These are phyloP conservation scores for Rhea americana DNA, from an alignment of 2,113 vertebrate species.

Conservation along the genomic window DNA sequence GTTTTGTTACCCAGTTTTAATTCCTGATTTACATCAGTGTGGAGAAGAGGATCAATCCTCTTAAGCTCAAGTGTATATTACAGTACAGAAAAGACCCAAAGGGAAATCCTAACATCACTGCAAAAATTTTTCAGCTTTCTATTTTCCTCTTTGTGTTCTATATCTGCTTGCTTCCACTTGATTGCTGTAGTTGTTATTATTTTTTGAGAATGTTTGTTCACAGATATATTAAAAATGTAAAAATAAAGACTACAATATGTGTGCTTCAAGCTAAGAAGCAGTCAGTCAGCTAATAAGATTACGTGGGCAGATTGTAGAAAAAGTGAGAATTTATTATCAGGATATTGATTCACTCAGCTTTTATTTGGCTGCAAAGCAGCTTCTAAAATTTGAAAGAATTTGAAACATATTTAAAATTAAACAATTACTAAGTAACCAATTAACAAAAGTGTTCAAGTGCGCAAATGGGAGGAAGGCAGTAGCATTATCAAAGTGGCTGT, in stretches of 20 bases:
- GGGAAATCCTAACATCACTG: background rate
- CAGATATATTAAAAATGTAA: background rate
- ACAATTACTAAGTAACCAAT: background rate
- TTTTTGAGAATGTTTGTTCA: background rate
- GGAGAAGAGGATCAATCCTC: background rate
- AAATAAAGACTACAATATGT: background rate
- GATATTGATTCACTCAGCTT: background rate
- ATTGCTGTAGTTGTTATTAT: background rate
- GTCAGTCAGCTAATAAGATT: background rate
- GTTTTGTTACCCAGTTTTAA: background rate
- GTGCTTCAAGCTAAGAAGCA: background rate
- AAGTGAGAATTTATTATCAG: background rate
- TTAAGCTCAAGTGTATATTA: background rate
- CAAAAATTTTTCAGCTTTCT: background rate
- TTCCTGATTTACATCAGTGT: background rate
- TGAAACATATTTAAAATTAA: background rate
- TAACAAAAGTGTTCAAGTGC: background rate
- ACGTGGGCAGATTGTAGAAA: background rate
- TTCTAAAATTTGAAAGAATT: conserved; percentile 9
- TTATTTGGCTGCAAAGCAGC: background rate
- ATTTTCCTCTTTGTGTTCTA: background rate
- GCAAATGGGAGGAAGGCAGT: background rate
- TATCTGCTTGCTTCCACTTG: background rate
- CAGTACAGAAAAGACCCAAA: background rate
- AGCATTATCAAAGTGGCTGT: background rate